phyloP scores from a whole-genome alignment of 2,113 vertebrate genomes.

The Acanthochromis polyacanthus region DNA sequence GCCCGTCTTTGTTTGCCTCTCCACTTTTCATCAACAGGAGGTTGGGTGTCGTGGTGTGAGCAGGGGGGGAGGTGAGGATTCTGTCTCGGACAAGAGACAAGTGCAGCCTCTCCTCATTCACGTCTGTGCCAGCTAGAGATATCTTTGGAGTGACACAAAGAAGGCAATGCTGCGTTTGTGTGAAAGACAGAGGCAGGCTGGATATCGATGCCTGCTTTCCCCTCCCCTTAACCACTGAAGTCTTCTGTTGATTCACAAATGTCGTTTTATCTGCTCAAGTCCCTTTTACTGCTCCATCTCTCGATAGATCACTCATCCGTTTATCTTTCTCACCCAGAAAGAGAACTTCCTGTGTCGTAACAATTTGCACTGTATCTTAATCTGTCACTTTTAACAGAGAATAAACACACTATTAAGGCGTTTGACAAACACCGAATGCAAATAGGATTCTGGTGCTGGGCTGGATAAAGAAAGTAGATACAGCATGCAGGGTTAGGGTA shows the following conservation, averaged over 20 bases:
- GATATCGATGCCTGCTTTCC: slow-evolving; percentile 25
- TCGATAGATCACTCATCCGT: slow-evolving; percentile 15
- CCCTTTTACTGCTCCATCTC: slow-evolving; percentile 21
- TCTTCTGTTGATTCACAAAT: slow-evolving; percentile 63
- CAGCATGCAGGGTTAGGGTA: too few relatives aligned
- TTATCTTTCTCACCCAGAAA: slow-evolving; percentile 37
- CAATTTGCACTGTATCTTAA: slow-evolving; percentile 13
- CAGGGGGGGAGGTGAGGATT: slow-evolving; percentile 50
- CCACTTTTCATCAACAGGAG: slow-evolving; percentile 63
- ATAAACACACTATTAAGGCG: not conserved
- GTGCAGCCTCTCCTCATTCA: slow-evolving; percentile 59
- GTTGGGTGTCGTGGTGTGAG: slow-evolving; percentile 36
- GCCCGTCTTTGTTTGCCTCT: slow-evolving; percentile 72
- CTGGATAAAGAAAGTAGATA: not conserved
- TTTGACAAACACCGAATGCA: not conserved
- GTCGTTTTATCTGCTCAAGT: slow-evolving; percentile 35
- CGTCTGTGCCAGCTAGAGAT: slow-evolving; percentile 61
- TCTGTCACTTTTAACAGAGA: slow-evolving; percentile 15
- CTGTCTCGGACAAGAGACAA: slow-evolving; percentile 64
- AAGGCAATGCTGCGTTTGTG: slow-evolving; percentile 52
- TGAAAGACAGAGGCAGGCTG: slow-evolving; percentile 40
- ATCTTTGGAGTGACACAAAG: slow-evolving; percentile 59
- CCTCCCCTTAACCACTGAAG: slow-evolving; percentile 28
- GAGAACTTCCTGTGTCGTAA: slow-evolving; percentile 17
- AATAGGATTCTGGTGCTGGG: not conserved